These are phyloP conservation scores for Bimastos eiseni DNA, from an alignment of 2,888 invertebrate species.

Conservation along the genomic window DNA sequence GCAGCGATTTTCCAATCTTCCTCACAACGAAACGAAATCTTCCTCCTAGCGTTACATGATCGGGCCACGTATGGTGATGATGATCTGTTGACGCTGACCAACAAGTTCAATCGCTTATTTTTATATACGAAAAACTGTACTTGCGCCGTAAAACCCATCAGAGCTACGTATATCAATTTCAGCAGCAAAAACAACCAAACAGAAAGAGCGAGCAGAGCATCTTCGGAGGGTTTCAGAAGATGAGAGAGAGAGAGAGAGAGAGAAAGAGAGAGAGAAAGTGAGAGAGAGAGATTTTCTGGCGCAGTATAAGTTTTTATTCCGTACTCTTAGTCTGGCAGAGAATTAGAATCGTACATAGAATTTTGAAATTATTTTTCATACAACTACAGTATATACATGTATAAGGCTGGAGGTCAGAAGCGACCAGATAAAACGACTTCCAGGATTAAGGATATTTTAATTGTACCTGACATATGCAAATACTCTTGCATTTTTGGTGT, in stretches of 20 bases:
- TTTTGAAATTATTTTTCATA: slow-evolving; percentile 13
- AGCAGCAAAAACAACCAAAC: background rate
- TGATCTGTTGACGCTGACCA: background rate
- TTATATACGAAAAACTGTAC: background rate
- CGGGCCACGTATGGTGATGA: background rate
- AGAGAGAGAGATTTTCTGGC: background rate
- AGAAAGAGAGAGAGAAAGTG: background rate
- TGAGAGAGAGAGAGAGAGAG: background rate
- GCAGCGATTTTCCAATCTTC: background rate
- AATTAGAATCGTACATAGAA: background rate
- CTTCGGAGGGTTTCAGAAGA: background rate
- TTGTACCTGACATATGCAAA: background rate
- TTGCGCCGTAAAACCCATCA: background rate
- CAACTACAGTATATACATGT: no score
- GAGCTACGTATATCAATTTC: background rate
- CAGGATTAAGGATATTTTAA: background rate
- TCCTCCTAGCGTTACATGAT: background rate
- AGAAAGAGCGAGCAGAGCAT: background rate
- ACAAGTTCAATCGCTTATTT: slow-evolving; percentile 2
- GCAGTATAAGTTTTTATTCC: background rate
- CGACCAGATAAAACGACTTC: background rate
- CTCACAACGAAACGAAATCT: background rate
- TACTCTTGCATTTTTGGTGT: background rate
- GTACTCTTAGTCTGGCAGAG: background rate
- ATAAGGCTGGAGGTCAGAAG: no score